Percentiles rank a stretch among this genome's conserved stretches.
Conservation (phyloP, 2,888 invertebrate genomes). For the Galeopsomyia nigrocyanea region DNA sequence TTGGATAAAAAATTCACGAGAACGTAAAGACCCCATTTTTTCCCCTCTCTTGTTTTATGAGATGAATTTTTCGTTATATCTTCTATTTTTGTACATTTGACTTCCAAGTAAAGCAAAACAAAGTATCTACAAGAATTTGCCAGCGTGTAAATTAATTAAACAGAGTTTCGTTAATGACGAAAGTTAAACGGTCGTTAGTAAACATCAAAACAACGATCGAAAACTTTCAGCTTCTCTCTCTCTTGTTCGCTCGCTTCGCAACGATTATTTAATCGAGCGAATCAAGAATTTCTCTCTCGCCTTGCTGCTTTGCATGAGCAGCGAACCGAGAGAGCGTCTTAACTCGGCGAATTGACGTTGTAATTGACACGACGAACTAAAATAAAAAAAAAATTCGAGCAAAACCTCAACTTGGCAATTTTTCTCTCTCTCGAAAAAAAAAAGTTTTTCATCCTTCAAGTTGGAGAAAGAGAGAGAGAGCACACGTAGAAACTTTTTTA, state of each 20-base stretch:
- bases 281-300: constrained; percentile 20
- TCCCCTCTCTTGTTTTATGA: too few species aligned
- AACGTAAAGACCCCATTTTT: too few species aligned
- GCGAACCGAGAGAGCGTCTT: neutral
- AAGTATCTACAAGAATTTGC: too few species aligned
- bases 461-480: neutral
- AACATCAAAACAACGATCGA: constrained; percentile 51
- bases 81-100: too few species aligned
- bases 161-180: neutral
- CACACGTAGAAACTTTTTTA: constrained; percentile 38
- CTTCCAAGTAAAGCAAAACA: too few species aligned
- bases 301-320: constrained; percentile 29
- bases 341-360: constrained; percentile 10
- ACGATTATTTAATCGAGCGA: constrained; percentile 39
- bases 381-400: neutral
- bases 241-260: constrained; percentile 1
- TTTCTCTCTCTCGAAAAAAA: too few species aligned
- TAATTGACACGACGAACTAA: neutral
- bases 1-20: too few species aligned
- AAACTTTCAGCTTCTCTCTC: constrained; percentile 51
- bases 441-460: constrained; percentile 22
- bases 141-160: too few species aligned
- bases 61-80: too few species aligned
- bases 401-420: neutral
- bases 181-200: constrained; percentile 17